Percentiles rank a stretch among this genome's conserved stretches.
Evolutionary conservation across 2,113 vertebrate species (phyloP).

Genomic region (Empidonax alnorum): DNA sequence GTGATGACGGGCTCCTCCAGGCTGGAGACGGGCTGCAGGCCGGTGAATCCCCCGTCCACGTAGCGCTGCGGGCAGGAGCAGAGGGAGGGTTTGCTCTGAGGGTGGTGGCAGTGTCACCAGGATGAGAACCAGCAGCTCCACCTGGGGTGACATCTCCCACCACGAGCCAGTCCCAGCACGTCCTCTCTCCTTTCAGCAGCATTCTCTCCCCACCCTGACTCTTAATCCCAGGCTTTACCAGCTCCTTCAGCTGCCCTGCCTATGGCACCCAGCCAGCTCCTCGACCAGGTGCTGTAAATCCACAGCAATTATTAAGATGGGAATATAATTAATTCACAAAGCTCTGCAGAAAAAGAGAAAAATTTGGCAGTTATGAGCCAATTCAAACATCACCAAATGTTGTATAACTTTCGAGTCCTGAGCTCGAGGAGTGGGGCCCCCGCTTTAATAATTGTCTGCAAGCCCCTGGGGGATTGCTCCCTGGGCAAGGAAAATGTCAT

Average conservation of each 20-base stretch:
- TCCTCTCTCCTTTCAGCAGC: neutral
- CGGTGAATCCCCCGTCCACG: constrained; percentile 86
- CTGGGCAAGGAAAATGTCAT: neutral
- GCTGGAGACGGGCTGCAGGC: constrained; percentile 81
- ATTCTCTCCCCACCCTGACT: neutral
- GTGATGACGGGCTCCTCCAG: constrained; percentile 78
- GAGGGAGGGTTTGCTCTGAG: neutral
- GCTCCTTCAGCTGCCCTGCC: neutral
- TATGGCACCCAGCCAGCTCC: neutral
- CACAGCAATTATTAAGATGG: neutral
- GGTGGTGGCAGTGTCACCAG: neutral
- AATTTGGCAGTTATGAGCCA: neutral
- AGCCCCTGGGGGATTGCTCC: neutral
- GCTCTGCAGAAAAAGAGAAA: neutral
- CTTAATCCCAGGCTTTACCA: neutral
- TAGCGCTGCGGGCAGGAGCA: constrained; percentile 77
- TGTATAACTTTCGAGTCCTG: neutral
- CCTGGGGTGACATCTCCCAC: neutral
- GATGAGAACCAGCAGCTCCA: neutral
- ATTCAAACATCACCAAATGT: neutral
- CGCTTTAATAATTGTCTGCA: neutral
- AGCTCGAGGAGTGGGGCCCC: neutral
- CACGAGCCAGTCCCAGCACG: fast-evolving
- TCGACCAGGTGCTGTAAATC: neutral
- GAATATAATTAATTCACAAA: neutral